phyloP scores from a whole-genome alignment of 1,140 invertebrate species.

The Ylistrum balloti region DNA sequence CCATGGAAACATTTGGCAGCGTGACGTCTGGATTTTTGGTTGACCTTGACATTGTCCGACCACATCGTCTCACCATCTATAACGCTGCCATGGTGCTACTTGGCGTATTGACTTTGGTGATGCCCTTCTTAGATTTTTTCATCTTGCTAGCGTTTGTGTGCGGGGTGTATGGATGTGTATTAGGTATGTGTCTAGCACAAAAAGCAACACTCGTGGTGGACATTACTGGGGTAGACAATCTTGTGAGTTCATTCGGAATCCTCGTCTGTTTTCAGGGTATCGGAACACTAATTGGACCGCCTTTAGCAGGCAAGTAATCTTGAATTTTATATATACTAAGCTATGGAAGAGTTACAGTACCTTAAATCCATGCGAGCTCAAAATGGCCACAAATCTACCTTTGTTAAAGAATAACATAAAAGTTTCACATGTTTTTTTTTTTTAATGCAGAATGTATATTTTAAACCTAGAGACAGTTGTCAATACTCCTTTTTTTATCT shows the following conservation, averaged over 20 bases:
- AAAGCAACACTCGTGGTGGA: conserved; percentile 57
- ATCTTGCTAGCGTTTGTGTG: conserved; percentile 63
- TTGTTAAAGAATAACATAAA: too few species aligned
- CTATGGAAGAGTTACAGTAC: too few species aligned
- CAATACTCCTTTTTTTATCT: too few species aligned
- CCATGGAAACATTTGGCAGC: conserved; percentile 68
- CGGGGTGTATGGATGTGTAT: conserved; percentile 69
- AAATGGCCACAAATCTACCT: too few species aligned
- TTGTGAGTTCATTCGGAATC: conserved; percentile 92
- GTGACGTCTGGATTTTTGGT: conserved; percentile 67
- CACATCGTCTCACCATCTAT: conserved; percentile 69
- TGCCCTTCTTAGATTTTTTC: conserved; percentile 66
- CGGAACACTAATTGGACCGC: conserved; percentile 91
- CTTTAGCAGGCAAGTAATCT: conserved; percentile 91
- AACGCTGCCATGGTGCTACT: conserved; percentile 69
- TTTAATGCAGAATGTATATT: too few species aligned
- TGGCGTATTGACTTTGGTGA: conserved; percentile 62
- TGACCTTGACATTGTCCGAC: conserved; percentile 66
- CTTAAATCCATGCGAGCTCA: too few species aligned
- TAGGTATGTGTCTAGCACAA: conserved; percentile 59
- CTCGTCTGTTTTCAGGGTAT: conserved; percentile 95
- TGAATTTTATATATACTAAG: not conserved
- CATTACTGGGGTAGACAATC: conserved; percentile 51
- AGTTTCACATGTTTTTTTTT: too few species aligned
- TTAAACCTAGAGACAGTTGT: too few species aligned